Conservation (phyloP, 1,140 invertebrate genomes). For the Holotrichia oblita region DNA sequence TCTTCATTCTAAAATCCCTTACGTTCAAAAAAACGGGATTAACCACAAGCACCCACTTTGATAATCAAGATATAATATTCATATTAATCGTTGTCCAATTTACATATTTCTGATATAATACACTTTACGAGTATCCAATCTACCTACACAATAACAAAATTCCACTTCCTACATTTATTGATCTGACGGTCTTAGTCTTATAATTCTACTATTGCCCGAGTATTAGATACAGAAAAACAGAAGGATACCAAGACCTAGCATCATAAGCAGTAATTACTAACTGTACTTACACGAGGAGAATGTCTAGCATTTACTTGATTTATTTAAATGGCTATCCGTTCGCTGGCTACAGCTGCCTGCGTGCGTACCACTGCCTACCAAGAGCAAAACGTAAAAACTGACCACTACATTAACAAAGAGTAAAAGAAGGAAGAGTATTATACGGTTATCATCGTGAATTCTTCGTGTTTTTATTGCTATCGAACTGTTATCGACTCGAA, state of each 20-base stretch:
- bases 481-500: neutral
- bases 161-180: no score
- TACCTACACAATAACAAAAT: no score
- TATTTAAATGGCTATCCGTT: constrained; percentile 17
- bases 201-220: neutral
- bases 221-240: neutral
- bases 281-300: constrained; percentile 6
- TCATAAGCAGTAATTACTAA: constrained; percentile 7
- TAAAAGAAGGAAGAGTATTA: neutral
- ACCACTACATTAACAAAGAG: neutral
- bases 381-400: neutral
- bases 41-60: no score
- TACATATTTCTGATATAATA: no score
- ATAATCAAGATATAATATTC: no score
- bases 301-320: constrained; percentile 10
- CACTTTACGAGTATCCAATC: no score
- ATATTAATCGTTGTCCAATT: no score
- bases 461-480: neutral
- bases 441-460: neutral
- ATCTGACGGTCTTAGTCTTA: no score
- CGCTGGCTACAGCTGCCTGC: constrained; percentile 1
- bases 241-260: constrained; percentile 5
- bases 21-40: no score
- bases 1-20: no score
- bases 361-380: neutral